Base-by-base conservation (phyloP, 2,797 vertebrate genomes). In the Paedocypris micromegethes region DNA sequence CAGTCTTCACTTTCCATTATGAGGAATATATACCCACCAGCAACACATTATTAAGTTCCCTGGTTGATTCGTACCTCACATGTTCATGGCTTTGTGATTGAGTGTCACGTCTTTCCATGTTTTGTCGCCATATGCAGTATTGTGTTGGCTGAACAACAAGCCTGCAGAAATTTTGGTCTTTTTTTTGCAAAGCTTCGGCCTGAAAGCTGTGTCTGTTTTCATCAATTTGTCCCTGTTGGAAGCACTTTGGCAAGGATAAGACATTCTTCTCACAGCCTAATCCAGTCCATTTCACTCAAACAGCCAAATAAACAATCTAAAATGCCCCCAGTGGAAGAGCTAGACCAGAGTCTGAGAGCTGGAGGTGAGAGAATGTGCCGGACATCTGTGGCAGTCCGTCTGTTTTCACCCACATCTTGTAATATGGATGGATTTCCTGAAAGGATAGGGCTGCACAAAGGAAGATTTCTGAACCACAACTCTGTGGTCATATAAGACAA, bases 141-240 rank as follows among this genome's bases (percentile, higher is more conserved):
- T 72, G 49, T 67, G 57, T 69, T 83, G 82, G 80, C 81, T 64
- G 48, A 71, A 41, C 75, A 79, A 83, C 73, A 79, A 72, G 77
- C 43, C 77, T 81, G 68, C 83, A 88, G 82, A 89, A 83, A 87
- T 88, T 86, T 77, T 83, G 83, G 78, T 77, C 81, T 70, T 81
- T 23, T 23, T 23, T 83, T 83, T 88, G 79, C 51, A 66, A 70
- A 68, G 77, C 72, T 66, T 58, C 74, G 78, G 77, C 80, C 78
- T 83, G 74, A 88, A 87, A 79, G 65, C 49, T 73, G 61, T 78
- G 72, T 78, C 76, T 73, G 79, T 80, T 75, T 77, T 81, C 6
- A 8, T 67, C 74, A 79, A 64, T 77, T 78, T 65, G 72, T 83
- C 75, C 69, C 81, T 78, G 65, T 52, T 80, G 80, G 74, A 85